Percentiles rank a stretch among this genome's conserved stretches.
phyloP scores from a whole-genome alignment of 2,888 invertebrate species.

The Dione vanillae region DNA sequence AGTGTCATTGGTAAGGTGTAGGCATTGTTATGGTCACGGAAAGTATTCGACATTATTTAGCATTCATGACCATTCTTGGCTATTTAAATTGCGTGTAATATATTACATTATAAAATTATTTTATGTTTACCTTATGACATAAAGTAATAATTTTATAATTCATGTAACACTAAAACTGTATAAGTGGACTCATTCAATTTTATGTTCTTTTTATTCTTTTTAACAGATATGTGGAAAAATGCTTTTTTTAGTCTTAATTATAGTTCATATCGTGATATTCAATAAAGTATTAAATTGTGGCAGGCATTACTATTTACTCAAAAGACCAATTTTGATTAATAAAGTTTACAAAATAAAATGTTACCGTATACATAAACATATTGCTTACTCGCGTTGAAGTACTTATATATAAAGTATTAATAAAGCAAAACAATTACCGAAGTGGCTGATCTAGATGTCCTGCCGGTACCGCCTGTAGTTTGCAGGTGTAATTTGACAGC shows the following conservation, averaged over 20 bases:
- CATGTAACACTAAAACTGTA: neutral
- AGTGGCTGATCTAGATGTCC: slow-evolving; percentile 77
- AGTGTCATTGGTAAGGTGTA: slow-evolving; percentile 47
- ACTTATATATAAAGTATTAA: neutral
- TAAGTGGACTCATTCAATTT: too few relatives aligned
- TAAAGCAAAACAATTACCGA: slow-evolving; percentile 56
- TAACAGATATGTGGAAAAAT: neutral
- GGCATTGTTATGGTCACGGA: slow-evolving; percentile 36
- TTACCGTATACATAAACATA: too few relatives aligned
- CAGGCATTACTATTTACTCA: too few relatives aligned
- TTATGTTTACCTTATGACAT: slow-evolving; percentile 18
- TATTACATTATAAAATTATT: slow-evolving; percentile 15
- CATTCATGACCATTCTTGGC: slow-evolving; percentile 42
- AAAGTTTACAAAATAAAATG: too few relatives aligned
- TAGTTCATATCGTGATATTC: neutral
- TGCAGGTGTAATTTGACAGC: slow-evolving; percentile 76
- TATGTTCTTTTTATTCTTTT: slow-evolving; percentile 1
- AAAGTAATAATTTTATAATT: slow-evolving; percentile 7
- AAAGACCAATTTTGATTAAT: too few relatives aligned
- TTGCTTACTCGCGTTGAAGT: neutral
- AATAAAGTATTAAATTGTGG: too few relatives aligned
- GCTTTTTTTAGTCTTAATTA: neutral
- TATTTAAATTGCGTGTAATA: slow-evolving; percentile 38
- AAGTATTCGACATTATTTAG: slow-evolving; percentile 41
- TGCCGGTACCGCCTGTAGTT: slow-evolving; percentile 73